Evolutionary conservation across 2,113 vertebrate genomes (phyloP).

Genomic region (Vidua chalybeata): DNA sequence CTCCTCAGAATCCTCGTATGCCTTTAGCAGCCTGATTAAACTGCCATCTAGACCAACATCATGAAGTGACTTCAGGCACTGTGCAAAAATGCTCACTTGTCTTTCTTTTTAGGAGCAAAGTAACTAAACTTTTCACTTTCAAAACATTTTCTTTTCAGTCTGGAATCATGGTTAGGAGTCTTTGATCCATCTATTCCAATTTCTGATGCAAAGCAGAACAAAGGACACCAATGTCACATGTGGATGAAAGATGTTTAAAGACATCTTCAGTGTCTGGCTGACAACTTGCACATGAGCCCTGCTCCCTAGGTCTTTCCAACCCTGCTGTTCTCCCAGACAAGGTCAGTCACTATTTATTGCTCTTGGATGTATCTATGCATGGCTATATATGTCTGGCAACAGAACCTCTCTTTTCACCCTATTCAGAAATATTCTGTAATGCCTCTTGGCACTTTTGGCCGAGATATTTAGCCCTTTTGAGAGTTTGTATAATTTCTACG

Average conservation of each 20-base stretch:
- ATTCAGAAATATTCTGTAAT: neutral
- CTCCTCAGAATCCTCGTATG: neutral
- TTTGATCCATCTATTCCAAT: neutral
- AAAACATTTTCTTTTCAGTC: neutral
- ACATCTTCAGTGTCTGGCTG: neutral
- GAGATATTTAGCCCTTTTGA: neutral
- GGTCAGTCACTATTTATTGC: neutral
- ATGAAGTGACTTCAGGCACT: neutral
- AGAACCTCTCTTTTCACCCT: neutral
- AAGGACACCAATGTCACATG: neutral
- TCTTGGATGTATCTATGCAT: neutral
- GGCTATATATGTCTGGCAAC: neutral
- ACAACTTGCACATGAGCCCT: neutral
- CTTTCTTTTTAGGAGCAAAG: neutral
- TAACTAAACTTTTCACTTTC: neutral
- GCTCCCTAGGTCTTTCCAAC: neutral
- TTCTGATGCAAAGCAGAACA: neutral
- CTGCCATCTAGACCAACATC: neutral
- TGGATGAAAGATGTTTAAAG: neutral
- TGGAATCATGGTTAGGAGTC: neutral
- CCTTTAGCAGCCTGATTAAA: neutral
- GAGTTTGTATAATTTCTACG: rapidly evolving
- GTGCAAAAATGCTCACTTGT: rapidly evolving
- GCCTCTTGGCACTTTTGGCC: neutral
- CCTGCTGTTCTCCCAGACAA: neutral